phyloP scores from a whole-genome alignment of 1,140 invertebrate species.

The Pygmarrhopalites habei region DNA sequence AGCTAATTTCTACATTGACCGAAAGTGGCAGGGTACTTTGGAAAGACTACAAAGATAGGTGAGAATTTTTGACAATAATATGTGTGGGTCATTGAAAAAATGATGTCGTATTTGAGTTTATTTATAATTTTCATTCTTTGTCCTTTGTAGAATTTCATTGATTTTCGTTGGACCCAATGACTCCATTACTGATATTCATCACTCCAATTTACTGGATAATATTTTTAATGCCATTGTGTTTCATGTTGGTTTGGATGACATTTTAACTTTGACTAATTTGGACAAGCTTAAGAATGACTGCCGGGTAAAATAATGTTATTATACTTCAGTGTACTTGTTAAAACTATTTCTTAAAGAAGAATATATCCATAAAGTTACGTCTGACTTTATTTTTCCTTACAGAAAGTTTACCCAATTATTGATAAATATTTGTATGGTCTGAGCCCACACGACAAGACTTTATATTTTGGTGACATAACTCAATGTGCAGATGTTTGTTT shows the following conservation, averaged over 20 bases:
- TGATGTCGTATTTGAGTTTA: too few relatives aligned
- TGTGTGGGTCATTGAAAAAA: too few relatives aligned
- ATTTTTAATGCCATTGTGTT: slow-evolving; percentile 68
- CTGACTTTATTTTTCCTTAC: slow-evolving; percentile 38
- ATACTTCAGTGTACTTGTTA: slow-evolving; percentile 5
- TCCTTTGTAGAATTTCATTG: slow-evolving; percentile 44
- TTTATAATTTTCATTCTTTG: neutral
- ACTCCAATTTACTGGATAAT: slow-evolving; percentile 54
- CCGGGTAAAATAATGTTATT: too few relatives aligned
- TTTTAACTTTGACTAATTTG: slow-evolving; percentile 63
- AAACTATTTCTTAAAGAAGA: too few relatives aligned
- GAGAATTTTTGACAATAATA: neutral
- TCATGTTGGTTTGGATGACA: slow-evolving; percentile 66
- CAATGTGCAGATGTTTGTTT: slow-evolving; percentile 42
- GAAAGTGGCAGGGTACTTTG: slow-evolving; percentile 63
- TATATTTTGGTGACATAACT: slow-evolving; percentile 45
- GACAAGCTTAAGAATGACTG: slow-evolving; percentile 72
- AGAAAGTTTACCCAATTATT: slow-evolving; percentile 61
- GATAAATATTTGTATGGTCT: slow-evolving; percentile 65
- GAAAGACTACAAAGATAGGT: slow-evolving; percentile 64
- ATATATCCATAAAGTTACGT: too few relatives aligned
- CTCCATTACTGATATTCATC: slow-evolving; percentile 42
- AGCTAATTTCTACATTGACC: slow-evolving; percentile 57
- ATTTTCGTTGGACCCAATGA: slow-evolving; percentile 46
- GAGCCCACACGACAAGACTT: slow-evolving; percentile 37